Base-by-base conservation (phyloP, 2,888 invertebrate species). In the Diplazon laetatorius region DNA sequence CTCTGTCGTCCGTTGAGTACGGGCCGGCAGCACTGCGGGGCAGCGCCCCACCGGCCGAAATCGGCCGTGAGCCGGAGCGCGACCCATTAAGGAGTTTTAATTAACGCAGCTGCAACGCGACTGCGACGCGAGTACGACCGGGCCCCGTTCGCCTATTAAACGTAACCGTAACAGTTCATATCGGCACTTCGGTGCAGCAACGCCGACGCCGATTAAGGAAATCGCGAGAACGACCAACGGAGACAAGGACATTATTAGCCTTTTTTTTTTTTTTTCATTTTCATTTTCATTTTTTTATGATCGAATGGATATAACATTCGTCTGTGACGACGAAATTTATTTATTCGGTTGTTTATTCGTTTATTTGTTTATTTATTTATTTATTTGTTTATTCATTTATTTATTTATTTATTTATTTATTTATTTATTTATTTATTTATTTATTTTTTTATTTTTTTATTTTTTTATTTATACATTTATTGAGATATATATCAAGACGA, bases 51-150 rank as follows among this genome's bases (percentile, higher is more conserved):
- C 48, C 59, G 71, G 60, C 71, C 72, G 44, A 79, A 79, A 79
- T 79, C 71, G 71, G 71, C 70, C 71, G 30, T 30, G 4, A 6
- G 2, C 73, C 80, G 78, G 75, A 65, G 81, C 82, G 84, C 84
- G 84, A 85, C 82, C 83, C 82, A 81, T 84, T 83, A 82, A 82
- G 80, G 84, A 85, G 83, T 85, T 85, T 86, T 85, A 86, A 86
- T 86, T 86, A 86, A 86, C 78, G 78, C 81, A 79, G 79, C 81
- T 79, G 76, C 74, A 66, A 60, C 55, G 44, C 50, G 62, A 63
- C 71, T 74, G 73, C 69, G 60, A 59, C 76, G 71, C 75, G 75
- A 66, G 75, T 79, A 72, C 76, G 68, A 76, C 59, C 71, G 63
- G 48, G 62, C 69, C 68, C 77, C 76, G 79, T 80, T 73, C 79